A percentile compares a stretch with the other conserved stretches of the same genome.
phyloP scores from a whole-genome alignment of 2,113 vertebrate species.

The Mugil cephalus region DNA sequence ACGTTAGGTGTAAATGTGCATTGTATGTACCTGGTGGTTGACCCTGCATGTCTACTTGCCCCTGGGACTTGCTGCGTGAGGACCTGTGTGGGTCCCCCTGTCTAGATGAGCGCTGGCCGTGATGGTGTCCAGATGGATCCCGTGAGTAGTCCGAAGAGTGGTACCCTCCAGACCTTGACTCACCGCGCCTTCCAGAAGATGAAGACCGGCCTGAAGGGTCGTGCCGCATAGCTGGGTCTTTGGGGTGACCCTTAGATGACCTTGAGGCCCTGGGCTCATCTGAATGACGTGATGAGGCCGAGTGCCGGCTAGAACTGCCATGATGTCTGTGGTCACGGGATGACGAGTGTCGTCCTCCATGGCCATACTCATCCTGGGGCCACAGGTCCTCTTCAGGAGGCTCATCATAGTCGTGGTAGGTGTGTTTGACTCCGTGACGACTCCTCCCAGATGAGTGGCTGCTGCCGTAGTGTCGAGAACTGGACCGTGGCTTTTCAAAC shows the following conservation, averaged over 20 bases:
- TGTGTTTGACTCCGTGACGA: slow-evolving; percentile 90
- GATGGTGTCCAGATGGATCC: slow-evolving; percentile 87
- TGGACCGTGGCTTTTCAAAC: slow-evolving; percentile 98
- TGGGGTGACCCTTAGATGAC: slow-evolving; percentile 89
- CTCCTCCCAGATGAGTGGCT: slow-evolving; percentile 93
- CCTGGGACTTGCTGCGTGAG: slow-evolving; percentile 81
- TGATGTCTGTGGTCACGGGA: slow-evolving; percentile 93
- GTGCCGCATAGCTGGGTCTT: slow-evolving; percentile 88
- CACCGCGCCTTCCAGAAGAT: slow-evolving; percentile 88
- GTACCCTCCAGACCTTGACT: slow-evolving; percentile 85
- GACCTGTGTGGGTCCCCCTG: slow-evolving; percentile 76
- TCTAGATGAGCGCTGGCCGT: slow-evolving; percentile 79
- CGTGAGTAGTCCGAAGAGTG: slow-evolving; percentile 89
- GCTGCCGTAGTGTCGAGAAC: slow-evolving; percentile 92
- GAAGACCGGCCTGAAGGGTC: slow-evolving; percentile 89
- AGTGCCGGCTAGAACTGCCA: slow-evolving; percentile 89
- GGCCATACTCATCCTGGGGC: slow-evolving; percentile 92
- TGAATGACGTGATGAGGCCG: slow-evolving; percentile 88
- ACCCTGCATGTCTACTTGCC: slow-evolving; percentile 76
- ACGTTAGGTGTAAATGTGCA: neutral
- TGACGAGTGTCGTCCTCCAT: slow-evolving; percentile 84
- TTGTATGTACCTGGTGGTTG: slow-evolving; percentile 67
- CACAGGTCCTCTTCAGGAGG: slow-evolving; percentile 93
- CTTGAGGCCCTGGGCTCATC: slow-evolving; percentile 89
- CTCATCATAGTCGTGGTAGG: slow-evolving; percentile 96